A percentile compares a stretch with the other conserved stretches of the same genome.
Conservation (phyloP, 2,113 vertebrate genomes). For the Numida meleagris region DNA sequence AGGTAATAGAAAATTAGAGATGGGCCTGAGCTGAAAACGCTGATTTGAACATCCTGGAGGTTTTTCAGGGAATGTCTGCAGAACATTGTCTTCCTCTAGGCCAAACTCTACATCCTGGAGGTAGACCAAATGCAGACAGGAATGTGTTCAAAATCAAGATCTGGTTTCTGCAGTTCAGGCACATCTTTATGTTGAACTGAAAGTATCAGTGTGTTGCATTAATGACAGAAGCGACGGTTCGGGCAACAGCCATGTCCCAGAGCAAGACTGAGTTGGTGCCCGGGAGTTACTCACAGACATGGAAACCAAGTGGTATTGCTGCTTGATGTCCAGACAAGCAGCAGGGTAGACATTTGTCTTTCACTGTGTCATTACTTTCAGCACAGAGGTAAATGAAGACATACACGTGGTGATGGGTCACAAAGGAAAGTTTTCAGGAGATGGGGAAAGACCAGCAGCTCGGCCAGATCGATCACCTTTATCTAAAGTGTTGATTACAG, state of each 20-base stretch:
- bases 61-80: neutral
- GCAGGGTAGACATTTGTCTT: neutral
- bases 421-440: neutral
- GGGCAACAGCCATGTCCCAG: neutral
- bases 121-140: neutral
- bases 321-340: conserved; percentile 1
- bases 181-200: conserved; percentile 22
- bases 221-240: rapidly evolving
- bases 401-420: neutral
- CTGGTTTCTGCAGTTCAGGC: conserved; percentile 39
- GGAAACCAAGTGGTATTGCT: neutral
- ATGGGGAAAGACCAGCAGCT: neutral
- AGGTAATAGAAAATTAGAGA: conserved; percentile 38
- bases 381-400: conserved; percentile 45
- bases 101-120: neutral
- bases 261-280: rapidly evolving
- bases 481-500: neutral
- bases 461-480: neutral
- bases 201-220: neutral
- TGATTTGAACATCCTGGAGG: neutral
- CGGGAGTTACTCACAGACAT: neutral
- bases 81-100: neutral
- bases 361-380: neutral
- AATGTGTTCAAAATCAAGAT: neutral
- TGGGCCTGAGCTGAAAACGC: conserved; percentile 40